A percentile compares a stretch with the other conserved stretches of the same genome.
phyloP scores from a whole-genome alignment of 1,140 invertebrate genomes.

The Hirudo medicinalis region DNA sequence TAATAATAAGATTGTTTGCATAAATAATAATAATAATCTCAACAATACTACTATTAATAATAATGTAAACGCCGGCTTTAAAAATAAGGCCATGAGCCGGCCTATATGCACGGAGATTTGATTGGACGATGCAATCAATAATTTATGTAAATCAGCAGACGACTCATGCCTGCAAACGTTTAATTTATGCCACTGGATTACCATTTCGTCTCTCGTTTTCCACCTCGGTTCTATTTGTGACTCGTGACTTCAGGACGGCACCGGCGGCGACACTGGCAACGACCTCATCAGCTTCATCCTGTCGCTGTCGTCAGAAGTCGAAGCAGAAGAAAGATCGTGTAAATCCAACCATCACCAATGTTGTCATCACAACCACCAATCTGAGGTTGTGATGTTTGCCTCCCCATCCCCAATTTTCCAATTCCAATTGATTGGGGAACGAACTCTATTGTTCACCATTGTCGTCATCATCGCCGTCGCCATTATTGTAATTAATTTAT shows the following conservation, averaged over 20 bases:
- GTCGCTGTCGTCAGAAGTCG: too few relatives aligned
- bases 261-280: too few relatives aligned
- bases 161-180: neutral
- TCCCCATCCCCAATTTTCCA: too few relatives aligned
- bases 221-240: too few relatives aligned
- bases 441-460: neutral
- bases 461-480: neutral
- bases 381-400: too few relatives aligned
- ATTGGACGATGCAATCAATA: neutral
- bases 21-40: neutral
- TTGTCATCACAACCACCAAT: too few relatives aligned
- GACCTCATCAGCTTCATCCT: too few relatives aligned
- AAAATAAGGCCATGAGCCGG: neutral
- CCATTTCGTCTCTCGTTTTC: too few relatives aligned
- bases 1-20: neutral
- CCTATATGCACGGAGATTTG: slow-evolving; percentile 4
- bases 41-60: neutral
- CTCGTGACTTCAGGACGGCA: too few relatives aligned
- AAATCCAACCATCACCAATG: too few relatives aligned
- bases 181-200: too few relatives aligned
- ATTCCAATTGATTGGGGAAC: neutral
- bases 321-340: too few relatives aligned
- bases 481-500: neutral
- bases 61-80: neutral
- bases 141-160: neutral